Percentiles rank a stretch among this genome's conserved stretches.
These are phyloP conservation scores for Holacanthus passer DNA, from an alignment of 2,113 vertebrate species.

Conservation along the genomic window DNA sequence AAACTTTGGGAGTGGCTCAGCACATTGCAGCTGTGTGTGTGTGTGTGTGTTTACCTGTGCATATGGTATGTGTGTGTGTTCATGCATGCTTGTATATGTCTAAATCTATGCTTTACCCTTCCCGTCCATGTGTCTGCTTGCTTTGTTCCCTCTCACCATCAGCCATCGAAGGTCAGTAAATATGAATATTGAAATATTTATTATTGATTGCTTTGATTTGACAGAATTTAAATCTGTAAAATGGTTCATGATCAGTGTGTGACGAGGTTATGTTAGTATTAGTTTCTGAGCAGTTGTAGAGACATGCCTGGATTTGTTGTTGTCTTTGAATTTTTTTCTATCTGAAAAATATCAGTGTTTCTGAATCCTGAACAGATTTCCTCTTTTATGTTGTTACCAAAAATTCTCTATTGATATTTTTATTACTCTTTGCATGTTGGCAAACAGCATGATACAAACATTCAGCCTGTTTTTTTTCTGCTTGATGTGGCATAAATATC, in stretches of 20 bases:
- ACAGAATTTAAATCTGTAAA: neutral
- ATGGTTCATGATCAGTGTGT: neutral
- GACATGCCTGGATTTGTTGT: neutral
- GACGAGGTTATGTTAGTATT: neutral
- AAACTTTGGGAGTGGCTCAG: constrained; percentile 65
- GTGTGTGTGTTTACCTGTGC: constrained; percentile 8
- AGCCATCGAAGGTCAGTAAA: constrained; percentile 70
- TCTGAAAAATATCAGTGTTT: neutral
- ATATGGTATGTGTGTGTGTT: neutral
- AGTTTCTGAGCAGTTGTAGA: neutral
- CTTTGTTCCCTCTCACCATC: constrained; percentile 10
- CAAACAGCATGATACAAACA: neutral
- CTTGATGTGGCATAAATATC: neutral
- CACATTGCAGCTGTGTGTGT: constrained; percentile 2
- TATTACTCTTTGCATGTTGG: neutral
- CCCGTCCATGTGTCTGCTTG: neutral
- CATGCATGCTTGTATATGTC: constrained; percentile 1
- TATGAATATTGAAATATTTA: neutral
- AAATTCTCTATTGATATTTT: neutral
- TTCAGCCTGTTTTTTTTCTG: neutral
- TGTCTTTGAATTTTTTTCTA: neutral
- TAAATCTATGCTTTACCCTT: constrained; percentile 20
- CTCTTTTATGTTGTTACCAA: neutral
- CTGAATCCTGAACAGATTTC: neutral
- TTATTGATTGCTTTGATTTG: neutral